phyloP scores from a whole-genome alignment of 1,140 invertebrate genomes.

The Stegodyphus dumicola region DNA sequence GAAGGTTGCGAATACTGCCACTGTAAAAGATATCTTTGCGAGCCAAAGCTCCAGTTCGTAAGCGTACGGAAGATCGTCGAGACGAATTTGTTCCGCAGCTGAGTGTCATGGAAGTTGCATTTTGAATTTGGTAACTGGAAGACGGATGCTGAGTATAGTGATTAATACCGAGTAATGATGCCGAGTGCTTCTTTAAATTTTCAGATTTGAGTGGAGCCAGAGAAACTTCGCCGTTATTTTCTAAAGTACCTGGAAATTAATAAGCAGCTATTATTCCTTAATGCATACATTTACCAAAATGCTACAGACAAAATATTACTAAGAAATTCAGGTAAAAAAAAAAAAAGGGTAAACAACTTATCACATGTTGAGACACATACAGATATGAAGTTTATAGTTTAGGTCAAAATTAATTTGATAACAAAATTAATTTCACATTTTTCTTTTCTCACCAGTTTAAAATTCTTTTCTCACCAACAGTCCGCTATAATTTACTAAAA shows the following conservation, averaged over 20 bases:
- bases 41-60: conserved; percentile 71
- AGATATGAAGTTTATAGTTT: neutral
- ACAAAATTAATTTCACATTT: neutral
- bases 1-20: conserved; percentile 79
- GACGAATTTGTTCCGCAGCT: conserved; percentile 35
- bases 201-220: conserved; percentile 17
- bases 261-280: neutral
- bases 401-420: neutral
- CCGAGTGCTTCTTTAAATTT: conserved; percentile 16
- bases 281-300: neutral
- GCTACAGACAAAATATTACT: neutral
- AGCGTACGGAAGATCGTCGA: conserved; percentile 23
- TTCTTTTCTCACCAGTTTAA: too few species aligned
- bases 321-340: neutral
- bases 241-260: conserved; percentile 28
- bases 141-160: conserved; percentile 3
- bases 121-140: conserved; percentile 6
- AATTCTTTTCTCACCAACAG: too few species aligned
- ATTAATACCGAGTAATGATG: conserved; percentile 36
- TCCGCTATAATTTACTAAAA: too few species aligned
- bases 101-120: conserved; percentile 43
- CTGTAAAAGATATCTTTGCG: conserved; percentile 89
- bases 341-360: neutral
- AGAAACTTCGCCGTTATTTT: conserved; percentile 35
- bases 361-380: neutral